Percentiles rank a stretch among this genome's conserved stretches.
These are phyloP conservation scores for Cephus nigrinus DNA, from an alignment of 2,888 invertebrate genomes.

Conservation along the genomic window DNA sequence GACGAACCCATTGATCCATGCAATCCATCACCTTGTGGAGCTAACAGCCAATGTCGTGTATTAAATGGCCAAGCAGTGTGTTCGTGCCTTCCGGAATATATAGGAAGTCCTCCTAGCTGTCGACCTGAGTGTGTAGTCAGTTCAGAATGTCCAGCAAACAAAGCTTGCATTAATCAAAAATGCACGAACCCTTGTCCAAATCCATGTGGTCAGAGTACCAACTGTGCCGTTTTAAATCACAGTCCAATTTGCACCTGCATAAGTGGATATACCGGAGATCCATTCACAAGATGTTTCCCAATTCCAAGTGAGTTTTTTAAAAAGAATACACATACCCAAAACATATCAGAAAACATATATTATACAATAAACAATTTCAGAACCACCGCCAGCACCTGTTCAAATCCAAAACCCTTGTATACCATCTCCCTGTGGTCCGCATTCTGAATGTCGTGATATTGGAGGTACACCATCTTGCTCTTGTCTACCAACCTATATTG, in stretches of 20 bases:
- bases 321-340: not conserved
- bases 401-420: slow-evolving; percentile 66
- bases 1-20: slow-evolving; percentile 57
- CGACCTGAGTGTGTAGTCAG: slow-evolving; percentile 66
- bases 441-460: slow-evolving; percentile 69
- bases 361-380: not conserved
- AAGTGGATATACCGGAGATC: slow-evolving; percentile 75
- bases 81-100: slow-evolving; percentile 79
- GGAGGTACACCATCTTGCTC: slow-evolving; percentile 69
- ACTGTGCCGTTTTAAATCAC: slow-evolving; percentile 67
- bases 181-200: slow-evolving; percentile 65
- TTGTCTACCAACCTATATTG: slow-evolving; percentile 65
- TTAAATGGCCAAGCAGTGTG: slow-evolving; percentile 79
- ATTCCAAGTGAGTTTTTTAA: slow-evolving; percentile 55
- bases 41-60: slow-evolving; percentile 62
- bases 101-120: slow-evolving; percentile 78
- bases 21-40: slow-evolving; percentile 65
- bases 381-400: slow-evolving; percentile 33
- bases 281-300: slow-evolving; percentile 79
- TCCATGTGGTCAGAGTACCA: slow-evolving; percentile 66
- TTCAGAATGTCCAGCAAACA: slow-evolving; percentile 70
- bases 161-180: slow-evolving; percentile 66
- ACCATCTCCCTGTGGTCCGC: slow-evolving; percentile 73
- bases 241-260: slow-evolving; percentile 67
- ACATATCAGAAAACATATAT: not conserved